Evolutionary conservation across 2,888 invertebrate species (phyloP), one percentile per base, ranked within the genome.

Genomic region (Agrochola macilenta): DNA sequence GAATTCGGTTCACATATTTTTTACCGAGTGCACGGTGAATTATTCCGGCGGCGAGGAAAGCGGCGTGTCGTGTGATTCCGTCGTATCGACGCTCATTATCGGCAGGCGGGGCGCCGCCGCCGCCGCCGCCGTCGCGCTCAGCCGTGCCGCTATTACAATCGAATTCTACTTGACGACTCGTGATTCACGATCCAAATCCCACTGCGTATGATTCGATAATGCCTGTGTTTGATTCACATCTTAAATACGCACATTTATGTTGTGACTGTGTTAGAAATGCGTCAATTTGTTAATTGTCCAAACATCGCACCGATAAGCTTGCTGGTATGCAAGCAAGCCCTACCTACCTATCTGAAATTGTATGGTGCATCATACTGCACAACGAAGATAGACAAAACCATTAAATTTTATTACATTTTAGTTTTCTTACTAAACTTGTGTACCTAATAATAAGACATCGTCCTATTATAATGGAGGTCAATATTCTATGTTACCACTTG

Each of bases 161-260:
- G 91, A 93, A 95, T 94, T 92, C 92, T 90, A 92, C 91, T 92
- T 93, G 93, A 94, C 93, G 93, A 93, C 90, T 95, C 95, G 94
- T 95, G 94, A 94, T 94, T 94, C 94, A 94, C 94, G 94, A 93
- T 91, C 89, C 88, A 91, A 92, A 91, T 91, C 92, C 90, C 90
- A 91, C 87, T 91, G 92, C 89, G 91, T 91, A 89, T 93, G 91
- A 91, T 92, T 92, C 88, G 88, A 91, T 90, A 90, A 90, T 87
- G 80, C 81, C 69, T 74, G 57, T 76, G 78, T 82, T 81, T 82
- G 76, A 82, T 84, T 80, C 70, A 75, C 66, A 84, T 77, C 73
- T 88, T 83, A 82, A 88, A 87, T 83, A 82, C 70, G 70, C 73
- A 78, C 54, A 66, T 77, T 76, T 70, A 43, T 71, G 71, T 69